phyloP scores from a whole-genome alignment of 1,140 invertebrate species.

The Nephila pilipes region DNA sequence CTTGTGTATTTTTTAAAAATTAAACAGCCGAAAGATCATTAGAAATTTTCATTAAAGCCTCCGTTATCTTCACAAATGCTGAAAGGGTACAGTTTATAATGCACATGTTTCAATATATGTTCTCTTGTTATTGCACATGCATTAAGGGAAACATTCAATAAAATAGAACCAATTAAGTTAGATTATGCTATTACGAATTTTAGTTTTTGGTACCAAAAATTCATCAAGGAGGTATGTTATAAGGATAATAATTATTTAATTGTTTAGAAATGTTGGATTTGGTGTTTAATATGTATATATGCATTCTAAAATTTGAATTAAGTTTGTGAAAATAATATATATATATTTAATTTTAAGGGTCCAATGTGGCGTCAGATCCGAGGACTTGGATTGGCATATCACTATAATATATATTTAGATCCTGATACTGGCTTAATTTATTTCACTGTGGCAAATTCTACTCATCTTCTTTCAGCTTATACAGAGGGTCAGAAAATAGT shows the following conservation, averaged over 20 bases:
- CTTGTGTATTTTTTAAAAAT: too few relatives aligned
- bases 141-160: too few relatives aligned
- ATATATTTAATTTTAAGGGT: slow-evolving; percentile 84
- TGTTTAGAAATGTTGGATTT: background rate
- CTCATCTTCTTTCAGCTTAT: slow-evolving; percentile 89
- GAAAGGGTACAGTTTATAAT: too few relatives aligned
- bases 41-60: too few relatives aligned
- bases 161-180: background rate
- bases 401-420: slow-evolving; percentile 85
- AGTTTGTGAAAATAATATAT: background rate
- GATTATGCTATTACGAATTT: background rate
- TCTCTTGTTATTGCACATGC: too few relatives aligned
- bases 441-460: slow-evolving; percentile 87
- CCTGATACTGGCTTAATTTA: slow-evolving; percentile 87
- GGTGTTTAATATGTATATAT: background rate
- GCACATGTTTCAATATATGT: too few relatives aligned
- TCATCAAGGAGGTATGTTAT: background rate
- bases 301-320: background rate
- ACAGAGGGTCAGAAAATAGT: slow-evolving; percentile 88
- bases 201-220: too few relatives aligned
- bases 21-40: too few relatives aligned
- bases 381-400: slow-evolving; percentile 92
- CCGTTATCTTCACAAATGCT: too few relatives aligned
- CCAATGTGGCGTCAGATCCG: slow-evolving; percentile 93
- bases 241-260: background rate